A percentile compares a stretch with the other conserved stretches of the same genome.
Conservation (phyloP, 2,797 vertebrate genomes). For the Uromys caudimaculatus region DNA sequence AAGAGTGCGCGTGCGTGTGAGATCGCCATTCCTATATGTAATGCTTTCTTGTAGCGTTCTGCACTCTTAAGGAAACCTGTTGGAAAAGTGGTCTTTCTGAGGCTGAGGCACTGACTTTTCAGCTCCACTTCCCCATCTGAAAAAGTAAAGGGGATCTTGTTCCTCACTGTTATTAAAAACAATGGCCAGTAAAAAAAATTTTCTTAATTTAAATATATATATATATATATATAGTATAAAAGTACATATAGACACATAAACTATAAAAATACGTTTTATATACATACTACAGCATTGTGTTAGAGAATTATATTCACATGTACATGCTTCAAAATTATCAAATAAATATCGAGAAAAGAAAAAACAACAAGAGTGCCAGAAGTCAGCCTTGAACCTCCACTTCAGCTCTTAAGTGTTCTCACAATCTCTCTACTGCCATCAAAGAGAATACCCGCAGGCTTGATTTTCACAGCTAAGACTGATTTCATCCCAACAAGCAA, state of each 20-base stretch:
- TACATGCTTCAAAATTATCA: not conserved
- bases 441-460: not conserved
- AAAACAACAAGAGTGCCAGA: not conserved
- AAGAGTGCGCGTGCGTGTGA: not conserved
- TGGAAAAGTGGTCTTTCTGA: not conserved
- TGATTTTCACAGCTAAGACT: not conserved
- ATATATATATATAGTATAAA: not conserved
- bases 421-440: not conserved
- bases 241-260: not conserved
- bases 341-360: not conserved
- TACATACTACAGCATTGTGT: not conserved
- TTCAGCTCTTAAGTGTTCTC: constrained; percentile 22
- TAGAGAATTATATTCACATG: not conserved
- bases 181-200: not conserved
- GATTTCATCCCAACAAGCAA: constrained; percentile 36
- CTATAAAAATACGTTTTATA: not conserved
- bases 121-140: not conserved
- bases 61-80: not conserved
- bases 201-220: not conserved
- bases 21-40: not conserved
- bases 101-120: not conserved
- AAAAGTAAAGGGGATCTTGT: not conserved
- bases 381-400: not conserved
- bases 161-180: constrained; percentile 30
- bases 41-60: not conserved